Percentiles rank a stretch among this genome's conserved stretches.
phyloP scores from a whole-genome alignment of 2,113 vertebrate genomes.

The Malurus melanocephalus region DNA sequence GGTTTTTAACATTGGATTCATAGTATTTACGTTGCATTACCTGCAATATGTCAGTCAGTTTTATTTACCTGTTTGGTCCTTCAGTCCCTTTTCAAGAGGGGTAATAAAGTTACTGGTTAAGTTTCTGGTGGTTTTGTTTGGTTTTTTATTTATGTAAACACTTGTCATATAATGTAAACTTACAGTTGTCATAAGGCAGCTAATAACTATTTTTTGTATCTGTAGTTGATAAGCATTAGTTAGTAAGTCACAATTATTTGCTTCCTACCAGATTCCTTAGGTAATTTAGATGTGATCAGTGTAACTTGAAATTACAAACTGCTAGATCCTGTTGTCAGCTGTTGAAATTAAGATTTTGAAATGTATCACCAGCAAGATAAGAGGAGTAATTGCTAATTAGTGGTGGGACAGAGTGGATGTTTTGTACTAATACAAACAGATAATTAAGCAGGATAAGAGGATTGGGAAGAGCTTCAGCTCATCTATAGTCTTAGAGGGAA shows the following conservation, averaged over 20 bases:
- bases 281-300: conserved; percentile 16
- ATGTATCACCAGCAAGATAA: conserved; percentile 24
- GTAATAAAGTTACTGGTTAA: not conserved
- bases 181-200: not conserved
- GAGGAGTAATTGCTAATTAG: conserved; percentile 23
- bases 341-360: conserved; percentile 16
- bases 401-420: not conserved
- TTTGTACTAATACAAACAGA: conserved; percentile 26
- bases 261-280: not conserved
- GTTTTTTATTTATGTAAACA: not conserved
- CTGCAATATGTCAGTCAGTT: not conserved
- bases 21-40: not conserved
- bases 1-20: not conserved
- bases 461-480: conserved; percentile 33
- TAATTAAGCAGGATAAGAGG: conserved; percentile 49
- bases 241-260: not conserved
- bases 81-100: not conserved
- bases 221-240: not conserved
- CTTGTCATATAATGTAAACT: not conserved
- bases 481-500: conserved; percentile 18
- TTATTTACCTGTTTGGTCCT: not conserved
- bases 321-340: not conserved
- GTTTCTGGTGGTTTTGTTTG: not conserved
- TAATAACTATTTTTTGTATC: not conserved
- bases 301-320: not conserved